phyloP scores from a whole-genome alignment of 2,888 invertebrate species.

The Dasypolia templi region DNA sequence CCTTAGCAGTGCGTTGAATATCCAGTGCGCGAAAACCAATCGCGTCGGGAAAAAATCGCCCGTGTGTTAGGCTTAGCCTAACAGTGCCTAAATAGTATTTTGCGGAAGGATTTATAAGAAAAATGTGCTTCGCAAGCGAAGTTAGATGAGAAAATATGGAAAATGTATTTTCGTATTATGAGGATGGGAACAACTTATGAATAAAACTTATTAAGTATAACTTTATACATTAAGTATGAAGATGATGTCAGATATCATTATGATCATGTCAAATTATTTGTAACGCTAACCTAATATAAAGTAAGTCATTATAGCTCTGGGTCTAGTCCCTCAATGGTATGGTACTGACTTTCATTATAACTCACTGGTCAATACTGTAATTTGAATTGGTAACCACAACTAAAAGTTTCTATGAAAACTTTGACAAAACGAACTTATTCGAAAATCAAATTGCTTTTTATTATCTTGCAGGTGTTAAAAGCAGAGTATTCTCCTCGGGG shows the following conservation, averaged over 20 bases:
- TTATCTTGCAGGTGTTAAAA: background rate
- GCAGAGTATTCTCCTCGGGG: background rate
- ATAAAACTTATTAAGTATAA: background rate
- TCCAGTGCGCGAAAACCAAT: too few species aligned
- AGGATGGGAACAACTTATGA: background rate
- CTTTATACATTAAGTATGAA: too few species aligned
- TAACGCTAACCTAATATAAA: background rate
- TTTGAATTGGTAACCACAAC: background rate
- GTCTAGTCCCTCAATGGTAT: background rate
- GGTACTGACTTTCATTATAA: background rate
- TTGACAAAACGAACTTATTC: background rate
- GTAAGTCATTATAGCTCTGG: background rate
- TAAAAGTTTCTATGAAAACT: background rate
- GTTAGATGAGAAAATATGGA: too few species aligned
- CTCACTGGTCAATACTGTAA: background rate
- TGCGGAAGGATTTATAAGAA: too few species aligned
- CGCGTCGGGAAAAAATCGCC: too few species aligned
- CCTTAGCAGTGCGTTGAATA: too few species aligned
- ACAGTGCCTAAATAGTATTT: too few species aligned
- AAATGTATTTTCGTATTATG: too few species aligned
- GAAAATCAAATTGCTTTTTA: background rate
- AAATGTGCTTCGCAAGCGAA: too few species aligned
- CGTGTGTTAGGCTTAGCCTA: too few species aligned
- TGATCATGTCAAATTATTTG: background rate
- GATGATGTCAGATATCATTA: too few species aligned